Conservation (phyloP, 2,797 vertebrate species). For the Arctocebus calabarensis region DNA sequence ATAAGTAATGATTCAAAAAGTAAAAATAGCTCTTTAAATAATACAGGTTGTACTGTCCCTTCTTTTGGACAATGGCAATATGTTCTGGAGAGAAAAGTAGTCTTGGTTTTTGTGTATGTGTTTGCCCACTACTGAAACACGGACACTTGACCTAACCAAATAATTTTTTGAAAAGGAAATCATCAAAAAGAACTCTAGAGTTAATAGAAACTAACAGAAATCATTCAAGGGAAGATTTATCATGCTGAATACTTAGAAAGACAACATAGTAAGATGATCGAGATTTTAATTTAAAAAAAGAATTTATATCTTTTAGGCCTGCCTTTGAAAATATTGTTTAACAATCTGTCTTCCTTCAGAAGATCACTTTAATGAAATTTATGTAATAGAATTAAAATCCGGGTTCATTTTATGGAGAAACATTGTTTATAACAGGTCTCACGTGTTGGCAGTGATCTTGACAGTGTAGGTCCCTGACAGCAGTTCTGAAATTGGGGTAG, state of each 20-base stretch:
- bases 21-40: not conserved
- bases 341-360: not conserved
- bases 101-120: not conserved
- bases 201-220: not conserved
- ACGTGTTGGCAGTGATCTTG: not conserved
- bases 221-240: not conserved
- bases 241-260: not conserved
- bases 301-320: not conserved
- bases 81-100: rapidly evolving
- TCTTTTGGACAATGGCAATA: not conserved
- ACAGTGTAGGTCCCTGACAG: not conserved
- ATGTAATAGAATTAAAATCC: slow-evolving; percentile 23
- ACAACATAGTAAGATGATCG: not conserved
- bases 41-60: not conserved
- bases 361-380: slow-evolving; percentile 17
- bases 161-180: not conserved
- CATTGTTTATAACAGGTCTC: not conserved
- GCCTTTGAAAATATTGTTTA: not conserved
- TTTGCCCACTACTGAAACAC: not conserved
- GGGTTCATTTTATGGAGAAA: not conserved
- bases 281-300: not conserved
- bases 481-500: not conserved
- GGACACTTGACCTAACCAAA: not conserved
- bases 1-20: not conserved
- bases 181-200: not conserved